Evolutionary conservation across 2,113 vertebrate species (phyloP), one percentile per base, ranked within the genome.

Genomic region (Tricholaema leucomelas): DNA sequence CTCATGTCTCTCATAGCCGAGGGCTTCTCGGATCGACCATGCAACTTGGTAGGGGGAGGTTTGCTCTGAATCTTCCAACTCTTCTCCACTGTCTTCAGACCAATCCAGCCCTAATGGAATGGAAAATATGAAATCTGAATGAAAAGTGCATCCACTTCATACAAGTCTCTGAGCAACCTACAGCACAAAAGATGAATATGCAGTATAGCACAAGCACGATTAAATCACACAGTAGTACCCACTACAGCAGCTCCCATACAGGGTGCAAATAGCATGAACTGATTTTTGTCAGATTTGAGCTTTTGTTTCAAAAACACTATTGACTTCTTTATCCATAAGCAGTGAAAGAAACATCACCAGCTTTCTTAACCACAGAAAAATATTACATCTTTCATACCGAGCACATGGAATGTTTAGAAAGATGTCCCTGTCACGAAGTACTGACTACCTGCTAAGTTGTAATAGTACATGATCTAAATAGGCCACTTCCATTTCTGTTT

Each of bases 1-100:
- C 98, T 82, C 96, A 64, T 97, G 97, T 96, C 97, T 97, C 73
- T 97, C 97, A 10, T 97, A 97, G 97, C 97, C 95, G 33, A 97
- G 97, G 90, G 95, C 96, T 94, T 98, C 98, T 96, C 97, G 97
- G 82, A 98, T 96, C 93, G 98, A 98, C 98, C 98, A 99, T 0
- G 98, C 98, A 91, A 96, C 97, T 95, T 98, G 98, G 96, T 98
- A 98, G 50, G 98, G 98, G 35, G 98, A 97, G 69, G 98, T 96
- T 92, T 97, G 97, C 82, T 99, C 98, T 16, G 97, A 96, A 93
- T 99, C 98, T 74, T 98, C 98, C 77, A 98, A 96, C 44, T 99
- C 98, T 87, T 99, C 98, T 89, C 98, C 98, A 81, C 99, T 99
- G 95, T 99, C 99, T 97, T 99, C 99, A 85, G 99, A 99, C 99